Percentiles rank a stretch among this genome's conserved stretches.
These are phyloP conservation scores for Berghia stephanieae DNA, from an alignment of 1,140 invertebrate species.

Conservation along the genomic window DNA sequence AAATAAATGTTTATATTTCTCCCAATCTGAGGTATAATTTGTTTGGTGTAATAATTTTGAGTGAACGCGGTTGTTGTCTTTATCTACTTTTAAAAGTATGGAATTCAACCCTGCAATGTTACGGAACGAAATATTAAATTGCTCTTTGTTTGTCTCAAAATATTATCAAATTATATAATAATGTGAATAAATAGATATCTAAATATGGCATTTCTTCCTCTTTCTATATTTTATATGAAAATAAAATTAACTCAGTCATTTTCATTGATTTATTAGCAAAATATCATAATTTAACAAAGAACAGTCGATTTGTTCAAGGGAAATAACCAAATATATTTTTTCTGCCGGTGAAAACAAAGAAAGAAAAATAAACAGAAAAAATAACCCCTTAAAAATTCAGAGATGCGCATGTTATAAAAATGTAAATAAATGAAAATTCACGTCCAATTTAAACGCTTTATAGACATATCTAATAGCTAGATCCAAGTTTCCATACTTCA, in stretches of 20 bases:
- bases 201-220: not conserved
- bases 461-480: too few relatives aligned
- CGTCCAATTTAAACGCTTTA: too few relatives aligned
- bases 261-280: not conserved
- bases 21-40: constrained; percentile 28
- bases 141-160: not conserved
- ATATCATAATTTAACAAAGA: too few relatives aligned
- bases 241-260: not conserved
- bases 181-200: not conserved
- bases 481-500: too few relatives aligned
- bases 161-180: not conserved
- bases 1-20: not conserved
- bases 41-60: constrained; percentile 26
- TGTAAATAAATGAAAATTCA: too few relatives aligned
- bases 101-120: not conserved
- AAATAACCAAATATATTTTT: too few relatives aligned
- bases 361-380: too few relatives aligned
- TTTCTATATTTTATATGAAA: not conserved
- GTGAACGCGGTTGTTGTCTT: constrained; percentile 22
- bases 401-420: too few relatives aligned
- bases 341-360: too few relatives aligned
- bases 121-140: not conserved
- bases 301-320: too few relatives aligned
- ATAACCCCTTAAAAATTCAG: too few relatives aligned
- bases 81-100: not conserved